Evolutionary conservation across 2,113 vertebrate species (phyloP).

Genomic region (Phalacrocorax pelagicus): DNA sequence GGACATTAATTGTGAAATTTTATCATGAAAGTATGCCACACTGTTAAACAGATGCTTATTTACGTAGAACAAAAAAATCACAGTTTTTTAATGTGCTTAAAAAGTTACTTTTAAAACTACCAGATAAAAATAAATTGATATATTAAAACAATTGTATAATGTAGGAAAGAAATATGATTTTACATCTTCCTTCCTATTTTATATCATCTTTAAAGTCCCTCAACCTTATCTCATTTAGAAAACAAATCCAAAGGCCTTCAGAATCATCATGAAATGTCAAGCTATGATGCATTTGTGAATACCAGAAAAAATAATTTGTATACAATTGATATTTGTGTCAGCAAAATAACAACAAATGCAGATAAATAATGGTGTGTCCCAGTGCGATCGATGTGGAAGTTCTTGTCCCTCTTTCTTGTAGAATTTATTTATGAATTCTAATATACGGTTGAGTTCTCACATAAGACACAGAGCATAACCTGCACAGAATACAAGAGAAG

Average conservation of each 20-base stretch:
- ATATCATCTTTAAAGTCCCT: background rate
- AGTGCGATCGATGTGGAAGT: accelerated
- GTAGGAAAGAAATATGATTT: background rate
- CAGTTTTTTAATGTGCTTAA: background rate
- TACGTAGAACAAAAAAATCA: background rate
- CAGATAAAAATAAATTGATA: background rate
- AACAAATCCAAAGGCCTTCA: background rate
- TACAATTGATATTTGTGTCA: background rate
- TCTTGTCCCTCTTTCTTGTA: background rate
- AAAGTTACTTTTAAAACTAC: background rate
- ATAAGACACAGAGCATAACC: background rate
- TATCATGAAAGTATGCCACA: background rate
- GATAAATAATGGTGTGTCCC: background rate
- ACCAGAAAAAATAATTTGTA: background rate
- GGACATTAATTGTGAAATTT: background rate
- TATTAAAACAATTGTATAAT: background rate
- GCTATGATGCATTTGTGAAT: background rate
- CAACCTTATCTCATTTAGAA: background rate
- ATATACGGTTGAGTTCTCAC: background rate
- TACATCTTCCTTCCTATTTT: background rate
- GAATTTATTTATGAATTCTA: background rate
- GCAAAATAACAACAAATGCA: background rate
- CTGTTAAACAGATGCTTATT: background rate
- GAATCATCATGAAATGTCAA: background rate
- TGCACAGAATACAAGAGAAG: background rate